These are phyloP conservation scores for Caranx melampygus DNA, from an alignment of 2,113 vertebrate species.

Conservation along the genomic window DNA sequence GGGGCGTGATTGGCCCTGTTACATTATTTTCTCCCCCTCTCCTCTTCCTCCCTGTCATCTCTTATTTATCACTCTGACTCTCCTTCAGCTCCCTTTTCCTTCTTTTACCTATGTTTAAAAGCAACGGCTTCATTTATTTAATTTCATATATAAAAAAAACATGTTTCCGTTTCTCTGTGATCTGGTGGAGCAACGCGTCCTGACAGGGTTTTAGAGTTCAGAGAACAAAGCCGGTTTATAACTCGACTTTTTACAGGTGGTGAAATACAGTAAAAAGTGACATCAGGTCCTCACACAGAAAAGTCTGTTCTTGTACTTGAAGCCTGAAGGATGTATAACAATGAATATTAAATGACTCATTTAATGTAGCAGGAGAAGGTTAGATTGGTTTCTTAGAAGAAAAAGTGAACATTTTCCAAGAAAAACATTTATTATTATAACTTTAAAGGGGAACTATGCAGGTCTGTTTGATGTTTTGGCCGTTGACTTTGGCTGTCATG, in stretches of 20 bases:
- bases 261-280: background rate
- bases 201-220: constrained; percentile 4
- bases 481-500: no score
- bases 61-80: constrained; percentile 73
- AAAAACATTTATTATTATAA: no score
- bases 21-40: constrained; percentile 70
- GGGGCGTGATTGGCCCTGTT: constrained; percentile 76
- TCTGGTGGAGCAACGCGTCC: background rate
- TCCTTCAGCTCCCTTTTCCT: constrained; percentile 43
- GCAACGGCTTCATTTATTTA: constrained; percentile 29
- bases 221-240: constrained; percentile 3
- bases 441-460: no score
- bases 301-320: background rate
- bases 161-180: constrained; percentile 2
- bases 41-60: constrained; percentile 72
- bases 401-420: background rate
- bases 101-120: constrained; percentile 49
- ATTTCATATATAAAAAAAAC: constrained; percentile 28
- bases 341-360: background rate
- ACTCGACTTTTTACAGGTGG: background rate
- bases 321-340: background rate
- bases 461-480: no score
- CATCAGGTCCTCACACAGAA: background rate
- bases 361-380: background rate
- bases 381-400: background rate